Percentiles rank a stretch among this genome's conserved stretches.
Conservation (phyloP, 2,888 invertebrate genomes). For the Julus scandinavius region DNA sequence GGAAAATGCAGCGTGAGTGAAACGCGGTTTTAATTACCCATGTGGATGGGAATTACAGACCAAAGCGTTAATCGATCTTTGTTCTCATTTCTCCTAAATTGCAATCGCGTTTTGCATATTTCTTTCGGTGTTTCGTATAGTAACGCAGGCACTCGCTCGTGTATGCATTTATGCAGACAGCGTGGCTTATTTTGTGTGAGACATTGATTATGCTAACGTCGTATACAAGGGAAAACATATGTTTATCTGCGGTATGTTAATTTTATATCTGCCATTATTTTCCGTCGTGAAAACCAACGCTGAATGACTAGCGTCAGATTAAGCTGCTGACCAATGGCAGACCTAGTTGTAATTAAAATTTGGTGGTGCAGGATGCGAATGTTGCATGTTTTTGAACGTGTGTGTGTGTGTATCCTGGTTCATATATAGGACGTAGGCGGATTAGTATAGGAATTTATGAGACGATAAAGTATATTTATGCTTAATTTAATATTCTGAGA, state of each 20-base stretch:
- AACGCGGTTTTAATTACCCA: constrained; percentile 16
- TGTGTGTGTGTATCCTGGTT: neutral
- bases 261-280: neutral
- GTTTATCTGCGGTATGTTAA: constrained; percentile 9
- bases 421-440: neutral
- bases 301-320: neutral
- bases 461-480: no score
- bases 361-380: neutral
- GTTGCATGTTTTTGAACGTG: neutral
- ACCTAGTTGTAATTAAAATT: neutral
- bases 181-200: neutral
- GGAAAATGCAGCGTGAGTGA: constrained; percentile 1
- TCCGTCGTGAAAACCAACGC: neutral
- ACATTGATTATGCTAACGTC: neutral
- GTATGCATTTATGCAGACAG: neutral
- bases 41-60: neutral
- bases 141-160: no score
- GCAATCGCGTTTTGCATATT: neutral
- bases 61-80: constrained; percentile 11
- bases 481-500: no score
- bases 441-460: no score
- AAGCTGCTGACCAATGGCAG: neutral
- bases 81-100: constrained; percentile 25
- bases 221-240: neutral
- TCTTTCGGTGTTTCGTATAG: neutral